These are phyloP conservation scores for Sebastes matsubarae DNA, from an alignment of 2,797 vertebrate species.

Conservation along the genomic window DNA sequence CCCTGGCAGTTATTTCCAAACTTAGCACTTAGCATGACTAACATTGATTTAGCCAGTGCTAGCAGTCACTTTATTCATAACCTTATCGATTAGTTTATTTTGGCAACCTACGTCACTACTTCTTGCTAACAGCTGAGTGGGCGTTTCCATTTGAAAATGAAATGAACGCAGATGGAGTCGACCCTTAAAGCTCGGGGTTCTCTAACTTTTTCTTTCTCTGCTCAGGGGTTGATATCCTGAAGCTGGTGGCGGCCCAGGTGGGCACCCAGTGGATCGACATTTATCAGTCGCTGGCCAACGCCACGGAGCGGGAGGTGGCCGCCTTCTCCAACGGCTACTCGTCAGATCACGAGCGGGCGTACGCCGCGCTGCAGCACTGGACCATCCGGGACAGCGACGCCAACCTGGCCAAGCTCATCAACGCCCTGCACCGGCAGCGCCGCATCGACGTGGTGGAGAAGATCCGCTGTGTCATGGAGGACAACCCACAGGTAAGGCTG, in stretches of 20 bases:
- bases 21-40: not conserved
- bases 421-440: slow-evolving; percentile 91
- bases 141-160: not conserved
- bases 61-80: not conserved
- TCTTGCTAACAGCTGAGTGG: not conserved
- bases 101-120: not conserved
- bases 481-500: slow-evolving; percentile 89
- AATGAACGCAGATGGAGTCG: not conserved
- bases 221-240: slow-evolving; percentile 94
- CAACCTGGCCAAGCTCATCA: slow-evolving; percentile 95
- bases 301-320: slow-evolving; percentile 91
- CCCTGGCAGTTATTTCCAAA: not conserved
- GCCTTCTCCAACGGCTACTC: slow-evolving; percentile 93
- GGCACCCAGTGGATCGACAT: slow-evolving; percentile 96
- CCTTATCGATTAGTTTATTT: not conserved
- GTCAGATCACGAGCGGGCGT: slow-evolving; percentile 91
- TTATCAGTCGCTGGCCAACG: slow-evolving; percentile 93
- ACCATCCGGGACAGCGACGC: slow-evolving; percentile 93
- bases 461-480: slow-evolving; percentile 95
- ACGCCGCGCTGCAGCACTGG: slow-evolving; percentile 96
- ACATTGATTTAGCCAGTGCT: not conserved
- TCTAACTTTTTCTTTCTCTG: not conserved
- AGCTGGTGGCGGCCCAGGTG: slow-evolving; percentile 93
- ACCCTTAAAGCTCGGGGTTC: not conserved
- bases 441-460: slow-evolving; percentile 97